Conservation (phyloP, 2,888 invertebrate genomes). For the Hydropsyche betteni region DNA sequence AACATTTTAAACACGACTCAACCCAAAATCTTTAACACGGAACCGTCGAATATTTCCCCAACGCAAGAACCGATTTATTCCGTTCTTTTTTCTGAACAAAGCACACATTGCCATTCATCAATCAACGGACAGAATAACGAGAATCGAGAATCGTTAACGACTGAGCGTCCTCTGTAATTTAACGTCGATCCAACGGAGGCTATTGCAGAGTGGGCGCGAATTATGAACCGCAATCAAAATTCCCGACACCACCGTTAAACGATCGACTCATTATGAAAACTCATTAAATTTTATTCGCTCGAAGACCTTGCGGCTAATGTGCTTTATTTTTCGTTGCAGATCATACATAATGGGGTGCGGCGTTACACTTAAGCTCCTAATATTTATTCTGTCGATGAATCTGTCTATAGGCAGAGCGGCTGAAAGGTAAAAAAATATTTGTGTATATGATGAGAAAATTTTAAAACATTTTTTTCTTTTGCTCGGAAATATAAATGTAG, state of each 20-base stretch:
- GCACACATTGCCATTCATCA: slow-evolving; percentile 4
- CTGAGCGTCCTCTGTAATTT: background rate
- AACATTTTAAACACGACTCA: too few species aligned
- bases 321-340: background rate
- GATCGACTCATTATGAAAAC: slow-evolving; percentile 3
- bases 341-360: slow-evolving; percentile 25
- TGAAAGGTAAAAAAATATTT: background rate
- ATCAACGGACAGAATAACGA: slow-evolving; percentile 5
- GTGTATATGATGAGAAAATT: too few species aligned
- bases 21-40: too few species aligned
- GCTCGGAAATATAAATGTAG: background rate
- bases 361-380: slow-evolving; percentile 27
- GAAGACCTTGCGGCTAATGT: background rate
- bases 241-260: slow-evolving; percentile 11
- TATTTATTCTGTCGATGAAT: slow-evolving; percentile 11
- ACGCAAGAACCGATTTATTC: too few species aligned
- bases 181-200: background rate
- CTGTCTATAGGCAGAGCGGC: slow-evolving; percentile 32
- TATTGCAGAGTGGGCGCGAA: background rate
- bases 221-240: background rate
- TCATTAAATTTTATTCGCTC: background rate
- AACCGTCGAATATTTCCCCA: too few species aligned
- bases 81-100: too few species aligned
- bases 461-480: too few species aligned
- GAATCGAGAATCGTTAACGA: slow-evolving; percentile 14